Conservation (phyloP, 2,888 invertebrate species). For the Caenorhabditis afra region DNA sequence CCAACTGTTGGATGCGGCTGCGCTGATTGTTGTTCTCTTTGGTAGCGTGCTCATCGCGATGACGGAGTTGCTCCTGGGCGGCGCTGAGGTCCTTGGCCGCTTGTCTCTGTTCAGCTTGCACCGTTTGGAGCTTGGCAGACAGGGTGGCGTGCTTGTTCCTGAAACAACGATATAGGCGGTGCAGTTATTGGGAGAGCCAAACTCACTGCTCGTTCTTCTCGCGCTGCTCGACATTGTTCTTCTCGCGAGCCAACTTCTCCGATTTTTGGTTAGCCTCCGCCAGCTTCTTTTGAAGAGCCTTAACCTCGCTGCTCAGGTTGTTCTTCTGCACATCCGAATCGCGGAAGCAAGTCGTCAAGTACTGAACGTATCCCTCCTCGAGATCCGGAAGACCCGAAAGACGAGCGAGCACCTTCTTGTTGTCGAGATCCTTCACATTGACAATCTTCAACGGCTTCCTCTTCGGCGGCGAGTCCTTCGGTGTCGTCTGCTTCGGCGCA, state of each 20-base stretch:
- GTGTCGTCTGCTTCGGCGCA: neutral
- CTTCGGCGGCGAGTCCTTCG: conserved; percentile 13
- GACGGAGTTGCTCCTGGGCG: neutral
- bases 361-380: conserved; percentile 41
- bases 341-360: conserved; percentile 14
- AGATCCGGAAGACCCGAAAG: conserved; percentile 20
- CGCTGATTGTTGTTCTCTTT: neutral
- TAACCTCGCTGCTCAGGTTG: conserved; percentile 29
- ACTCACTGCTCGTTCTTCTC: conserved; percentile 42
- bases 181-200: neutral
- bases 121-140: conserved; percentile 6
- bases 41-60: neutral
- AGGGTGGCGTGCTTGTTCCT: conserved; percentile 12
- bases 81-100: neutral
- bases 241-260: conserved; percentile 47
- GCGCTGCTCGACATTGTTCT: conserved; percentile 5
- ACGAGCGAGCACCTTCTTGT: conserved; percentile 27
- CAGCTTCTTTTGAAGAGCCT: conserved; percentile 32
- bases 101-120: neutral
- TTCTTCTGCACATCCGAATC: conserved; percentile 32
- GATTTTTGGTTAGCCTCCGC: conserved; percentile 7
- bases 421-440: conserved; percentile 39
- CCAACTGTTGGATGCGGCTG: conserved; percentile 1
- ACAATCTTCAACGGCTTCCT: conserved; percentile 24
- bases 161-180: neutral